phyloP scores from a whole-genome alignment of 1,140 invertebrate genomes.

The Orius laevigatus region DNA sequence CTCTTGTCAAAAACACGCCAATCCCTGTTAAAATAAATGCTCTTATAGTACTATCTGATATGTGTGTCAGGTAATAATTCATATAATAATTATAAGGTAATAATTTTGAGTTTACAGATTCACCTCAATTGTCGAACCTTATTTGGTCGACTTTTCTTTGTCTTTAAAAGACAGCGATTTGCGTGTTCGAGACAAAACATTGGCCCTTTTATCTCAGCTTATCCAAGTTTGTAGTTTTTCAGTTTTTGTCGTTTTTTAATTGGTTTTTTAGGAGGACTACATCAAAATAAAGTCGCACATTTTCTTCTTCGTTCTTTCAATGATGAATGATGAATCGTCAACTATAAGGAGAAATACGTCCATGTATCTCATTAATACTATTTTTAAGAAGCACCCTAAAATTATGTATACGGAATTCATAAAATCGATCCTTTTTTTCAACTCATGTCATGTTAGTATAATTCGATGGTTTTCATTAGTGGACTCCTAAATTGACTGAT shows the following conservation, averaged over 20 bases:
- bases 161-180: constrained; percentile 39
- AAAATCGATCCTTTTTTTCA: no score
- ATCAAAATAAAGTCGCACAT: constrained; percentile 43
- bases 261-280: constrained; percentile 40
- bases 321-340: constrained; percentile 31
- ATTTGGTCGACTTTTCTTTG: constrained; percentile 39
- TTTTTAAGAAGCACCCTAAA: no score
- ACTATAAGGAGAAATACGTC: constrained; percentile 23
- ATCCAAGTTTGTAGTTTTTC: constrained; percentile 3
- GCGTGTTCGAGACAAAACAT: constrained; percentile 36
- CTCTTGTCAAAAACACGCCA: constrained; percentile 29
- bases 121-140: constrained; percentile 40
- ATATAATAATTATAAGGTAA: background rate
- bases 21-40: constrained; percentile 39
- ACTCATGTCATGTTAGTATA: no score
- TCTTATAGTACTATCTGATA: constrained; percentile 40
- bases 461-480: no score
- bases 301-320: constrained; percentile 42
- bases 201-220: constrained; percentile 41
- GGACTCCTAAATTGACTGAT: no score
- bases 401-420: no score
- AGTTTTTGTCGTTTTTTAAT: no score
- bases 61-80: constrained; percentile 33
- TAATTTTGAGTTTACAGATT: no score
- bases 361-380: no score